Evolutionary conservation across 2,888 invertebrate genomes (phyloP).

Genomic region (Rutpela maculata): DNA sequence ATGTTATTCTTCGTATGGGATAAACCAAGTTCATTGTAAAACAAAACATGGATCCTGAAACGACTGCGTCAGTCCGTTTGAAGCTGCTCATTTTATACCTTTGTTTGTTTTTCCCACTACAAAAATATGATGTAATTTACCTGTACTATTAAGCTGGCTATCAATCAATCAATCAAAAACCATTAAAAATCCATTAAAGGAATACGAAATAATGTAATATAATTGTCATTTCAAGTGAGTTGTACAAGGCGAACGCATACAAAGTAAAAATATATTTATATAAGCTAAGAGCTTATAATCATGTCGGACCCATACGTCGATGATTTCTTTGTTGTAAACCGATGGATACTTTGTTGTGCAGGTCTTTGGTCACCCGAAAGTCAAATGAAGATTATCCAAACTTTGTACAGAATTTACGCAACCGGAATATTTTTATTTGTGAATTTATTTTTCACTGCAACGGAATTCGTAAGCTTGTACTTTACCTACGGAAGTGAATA

Average conservation of each 20-base stretch:
- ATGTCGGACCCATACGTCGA: constrained; percentile 52
- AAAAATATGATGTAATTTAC: no score
- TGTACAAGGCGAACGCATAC: background rate
- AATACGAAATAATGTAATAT: background rate
- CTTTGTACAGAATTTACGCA: constrained; percentile 62
- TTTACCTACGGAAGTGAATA: constrained; percentile 63
- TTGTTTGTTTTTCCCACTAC: background rate
- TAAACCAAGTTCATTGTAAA: no score
- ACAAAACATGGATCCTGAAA: no score
- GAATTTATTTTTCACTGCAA: constrained; percentile 64
- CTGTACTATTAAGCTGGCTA: no score
- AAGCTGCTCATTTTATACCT: background rate
- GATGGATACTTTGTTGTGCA: constrained; percentile 65
- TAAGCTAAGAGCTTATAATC: background rate
- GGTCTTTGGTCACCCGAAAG: constrained; percentile 66
- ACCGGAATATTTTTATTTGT: constrained; percentile 64
- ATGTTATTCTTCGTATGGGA: no score
- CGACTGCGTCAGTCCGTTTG: background rate
- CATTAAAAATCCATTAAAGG: background rate
- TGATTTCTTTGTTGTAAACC: constrained; percentile 65
- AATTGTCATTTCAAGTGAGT: no score
- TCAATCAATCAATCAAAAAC: no score
- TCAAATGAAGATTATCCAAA: constrained; percentile 52
- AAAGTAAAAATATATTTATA: background rate
- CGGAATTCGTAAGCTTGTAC: constrained; percentile 66